Base-by-base conservation (phyloP, 2,888 invertebrate genomes). In the Agrochola lychnidis region DNA sequence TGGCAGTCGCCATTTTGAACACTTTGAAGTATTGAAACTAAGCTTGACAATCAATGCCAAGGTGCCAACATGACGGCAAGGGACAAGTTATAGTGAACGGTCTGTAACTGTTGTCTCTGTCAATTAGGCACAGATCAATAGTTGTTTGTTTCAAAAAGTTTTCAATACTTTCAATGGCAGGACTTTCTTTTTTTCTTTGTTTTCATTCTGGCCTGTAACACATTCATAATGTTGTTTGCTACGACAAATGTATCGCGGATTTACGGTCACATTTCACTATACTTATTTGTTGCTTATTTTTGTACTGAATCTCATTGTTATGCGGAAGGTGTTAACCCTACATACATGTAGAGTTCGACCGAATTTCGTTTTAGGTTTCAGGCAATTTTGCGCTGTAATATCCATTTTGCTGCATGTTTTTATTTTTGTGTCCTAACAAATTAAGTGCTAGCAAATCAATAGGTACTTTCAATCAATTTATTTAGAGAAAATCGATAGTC, bases 111-210 rank as follows among this genome's bases (percentile, higher is more conserved):
- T 81, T 78, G 68, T 64, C n/a, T 70, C 66, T 66, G 56, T 62
- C 78, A 73, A 71, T 78, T 70, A 69, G 73, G 56, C 75, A 75
- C 66, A 79, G 42, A 72, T 80, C 76, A 87, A 89, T 86, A 84
- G 83, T 82, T 86, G 76, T 75, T 81, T 81, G 68, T 86, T 82
- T 76, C 40, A 56, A 61, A n/a, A 25, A 51, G 25, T 30, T 56
- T 81, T 74, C 64, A 82, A 87, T 74, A 78, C 62, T 78, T 83
- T 80, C 81, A 87, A 69, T 73, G 62, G 77, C 62, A 67, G 67
- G 61, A 87, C 91, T 92, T 92, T 92, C 90, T 89, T 91, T 90
- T 56, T 91, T 84, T 83, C 83, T 88, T 88, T 84, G 78, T 85
- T 63, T 72, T 75, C 30, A 57, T 70, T 59, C 70, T 82, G 77